These are phyloP conservation scores for Ashinkailepas kermadecensis DNA, from an alignment of 2,888 invertebrate genomes.

Conservation along the genomic window DNA sequence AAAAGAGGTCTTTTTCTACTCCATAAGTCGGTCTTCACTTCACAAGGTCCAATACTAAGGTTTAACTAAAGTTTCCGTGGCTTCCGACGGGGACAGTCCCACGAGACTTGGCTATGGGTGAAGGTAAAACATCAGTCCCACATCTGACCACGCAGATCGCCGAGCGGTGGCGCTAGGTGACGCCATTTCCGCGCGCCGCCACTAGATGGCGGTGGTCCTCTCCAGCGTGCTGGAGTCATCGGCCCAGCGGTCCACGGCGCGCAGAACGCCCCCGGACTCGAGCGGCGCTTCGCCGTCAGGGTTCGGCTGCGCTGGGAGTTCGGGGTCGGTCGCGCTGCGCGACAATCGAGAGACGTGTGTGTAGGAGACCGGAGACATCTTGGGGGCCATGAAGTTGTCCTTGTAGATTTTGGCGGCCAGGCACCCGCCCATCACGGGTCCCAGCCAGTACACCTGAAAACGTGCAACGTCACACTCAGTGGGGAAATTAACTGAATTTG, in stretches of 20 bases:
- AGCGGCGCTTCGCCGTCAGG: neutral
- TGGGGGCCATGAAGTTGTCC: conserved; percentile 20
- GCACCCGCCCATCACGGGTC: conserved; percentile 34
- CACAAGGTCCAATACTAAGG: too few species aligned
- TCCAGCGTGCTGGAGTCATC: neutral
- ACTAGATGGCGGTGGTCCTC: neutral
- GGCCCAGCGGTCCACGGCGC: neutral
- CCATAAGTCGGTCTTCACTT: too few species aligned
- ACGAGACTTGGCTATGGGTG: too few species aligned
- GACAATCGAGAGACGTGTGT: neutral
- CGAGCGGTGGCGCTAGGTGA: too few species aligned
- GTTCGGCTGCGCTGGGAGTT: neutral
- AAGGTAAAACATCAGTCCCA: too few species aligned
- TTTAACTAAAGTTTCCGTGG: too few species aligned
- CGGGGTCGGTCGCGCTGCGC: neutral
- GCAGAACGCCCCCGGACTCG: neutral
- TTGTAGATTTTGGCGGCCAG: conserved; percentile 34
- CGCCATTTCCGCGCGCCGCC: too few species aligned
- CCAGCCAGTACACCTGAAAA: conserved; percentile 32
- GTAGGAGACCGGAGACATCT: neutral
- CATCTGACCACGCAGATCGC: too few species aligned
- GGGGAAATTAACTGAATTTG: too few species aligned
- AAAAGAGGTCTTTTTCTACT: too few species aligned
- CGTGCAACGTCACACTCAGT: neutral
- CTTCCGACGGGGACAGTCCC: too few species aligned